These are phyloP conservation scores for Herpetotheres cachinnans DNA, from an alignment of 2,113 vertebrate genomes.

Conservation along the genomic window DNA sequence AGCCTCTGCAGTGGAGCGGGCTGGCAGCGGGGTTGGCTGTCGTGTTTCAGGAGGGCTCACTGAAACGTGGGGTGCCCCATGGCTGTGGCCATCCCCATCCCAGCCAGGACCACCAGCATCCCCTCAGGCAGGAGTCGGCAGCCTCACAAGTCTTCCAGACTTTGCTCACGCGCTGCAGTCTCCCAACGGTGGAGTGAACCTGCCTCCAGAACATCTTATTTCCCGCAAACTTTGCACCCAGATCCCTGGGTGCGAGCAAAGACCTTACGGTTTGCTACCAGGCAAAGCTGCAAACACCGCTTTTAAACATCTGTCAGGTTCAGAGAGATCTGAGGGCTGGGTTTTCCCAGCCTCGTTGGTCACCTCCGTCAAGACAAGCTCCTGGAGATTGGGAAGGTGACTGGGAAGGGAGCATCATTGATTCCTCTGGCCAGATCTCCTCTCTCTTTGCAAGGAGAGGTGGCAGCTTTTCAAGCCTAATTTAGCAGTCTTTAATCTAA, in stretches of 20 bases:
- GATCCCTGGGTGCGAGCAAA: background rate
- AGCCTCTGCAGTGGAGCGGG: background rate
- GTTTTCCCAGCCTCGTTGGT: background rate
- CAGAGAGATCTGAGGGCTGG: background rate
- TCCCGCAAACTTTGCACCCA: background rate
- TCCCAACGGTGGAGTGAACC: fast-evolving
- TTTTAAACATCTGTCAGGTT: background rate
- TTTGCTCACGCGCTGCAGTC: background rate
- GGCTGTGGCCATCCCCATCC: background rate
- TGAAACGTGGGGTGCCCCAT: fast-evolving
- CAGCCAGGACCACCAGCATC: background rate
- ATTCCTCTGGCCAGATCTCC: background rate
- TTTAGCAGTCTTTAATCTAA: conserved; percentile 67
- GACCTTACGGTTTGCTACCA: background rate
- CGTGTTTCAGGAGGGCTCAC: background rate
- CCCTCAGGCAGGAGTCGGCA: fast-evolving
- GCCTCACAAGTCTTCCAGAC: background rate
- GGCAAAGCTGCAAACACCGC: background rate
- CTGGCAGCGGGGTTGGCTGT: background rate
- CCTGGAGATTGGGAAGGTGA: background rate
- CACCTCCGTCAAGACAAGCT: background rate
- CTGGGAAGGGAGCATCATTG: background rate
- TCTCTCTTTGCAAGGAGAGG: background rate
- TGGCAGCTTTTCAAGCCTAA: conserved; percentile 19
- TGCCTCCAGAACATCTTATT: background rate